phyloP scores from a whole-genome alignment of 1,140 invertebrate genomes.

The Polyergus mexicanus region DNA sequence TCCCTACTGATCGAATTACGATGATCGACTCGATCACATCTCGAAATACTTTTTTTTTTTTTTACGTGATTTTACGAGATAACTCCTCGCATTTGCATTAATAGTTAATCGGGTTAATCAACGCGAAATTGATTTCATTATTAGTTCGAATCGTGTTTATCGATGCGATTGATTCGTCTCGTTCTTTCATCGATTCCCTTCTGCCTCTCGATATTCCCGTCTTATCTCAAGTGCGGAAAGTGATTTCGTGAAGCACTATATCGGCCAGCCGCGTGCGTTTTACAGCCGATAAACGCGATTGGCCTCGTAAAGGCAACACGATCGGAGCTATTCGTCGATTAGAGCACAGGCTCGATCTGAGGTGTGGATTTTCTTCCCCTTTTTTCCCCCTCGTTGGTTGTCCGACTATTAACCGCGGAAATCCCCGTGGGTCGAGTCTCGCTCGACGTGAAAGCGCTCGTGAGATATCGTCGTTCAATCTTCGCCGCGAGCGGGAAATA shows the following conservation, averaged over 20 bases:
- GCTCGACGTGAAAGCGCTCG: slow-evolving; percentile 33
- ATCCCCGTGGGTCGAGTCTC: background rate
- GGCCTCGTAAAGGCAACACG: slow-evolving; percentile 11
- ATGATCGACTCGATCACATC: background rate
- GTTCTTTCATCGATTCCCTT: background rate
- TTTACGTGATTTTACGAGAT: background rate
- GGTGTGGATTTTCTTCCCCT: slow-evolving; percentile 5
- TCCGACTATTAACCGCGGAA: background rate
- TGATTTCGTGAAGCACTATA: background rate
- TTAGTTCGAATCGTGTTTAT: slow-evolving; percentile 2
- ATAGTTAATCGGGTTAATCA: background rate
- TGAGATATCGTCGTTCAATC: background rate
- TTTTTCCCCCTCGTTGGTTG: background rate
- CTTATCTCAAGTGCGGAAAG: background rate
- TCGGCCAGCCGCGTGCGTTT: slow-evolving; percentile 19
- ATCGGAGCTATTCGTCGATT: background rate
- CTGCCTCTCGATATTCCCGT: background rate
- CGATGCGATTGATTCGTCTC: background rate
- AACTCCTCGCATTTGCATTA: background rate
- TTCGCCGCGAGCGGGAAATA: background rate
- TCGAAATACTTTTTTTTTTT: background rate
- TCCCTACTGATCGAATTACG: background rate
- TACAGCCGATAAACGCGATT: slow-evolving; percentile 35
- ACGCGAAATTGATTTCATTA: background rate
- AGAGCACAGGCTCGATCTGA: background rate